Base-by-base conservation (phyloP, 2,888 invertebrate species). In the Ophion obscuratus region DNA sequence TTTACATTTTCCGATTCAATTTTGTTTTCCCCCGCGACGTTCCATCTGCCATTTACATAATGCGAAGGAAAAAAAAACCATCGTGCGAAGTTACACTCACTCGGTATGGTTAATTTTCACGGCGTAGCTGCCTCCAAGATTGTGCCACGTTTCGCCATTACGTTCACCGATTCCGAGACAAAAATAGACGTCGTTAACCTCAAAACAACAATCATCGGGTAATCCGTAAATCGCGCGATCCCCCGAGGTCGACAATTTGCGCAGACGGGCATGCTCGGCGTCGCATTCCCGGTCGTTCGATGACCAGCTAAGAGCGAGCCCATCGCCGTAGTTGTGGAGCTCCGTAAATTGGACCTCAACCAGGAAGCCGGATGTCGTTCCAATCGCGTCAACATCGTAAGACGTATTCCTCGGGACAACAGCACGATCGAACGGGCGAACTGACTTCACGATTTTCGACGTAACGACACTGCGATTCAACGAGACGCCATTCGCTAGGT, bases 161-260 rank as follows among this genome's bases (percentile, higher is more conserved):
- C 66, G 59, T 74, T 73, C 74, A 84, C 84, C 85, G 87, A 79
- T 87, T 87, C 86, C 87, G 88, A 89, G 88, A 88, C 93, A 93
- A 87, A 93, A 92, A 90, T 93, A 93, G 88, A 93, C 83, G 31
- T 64, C 88, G 74, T 89, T 90, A 91, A 91, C 89, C 89, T 91
- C 90, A 89, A 90, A 89, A 82, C 88, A 86, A 78, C 89, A 88
- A 79, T 86, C 61, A 62, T 86, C 81, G 31, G 77, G 79, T 64
- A 92, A 90, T 81, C 87, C 64, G 83, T 91, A 92, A 77, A 92
- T 84, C 68, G 88, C 91, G 24, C 87, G 87, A 82, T 87, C 79
- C 66, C 87, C 88, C 68, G 85, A 79, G 10, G 81, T 88, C 88
- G 86, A 89, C 79, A 90, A 77, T 61, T 83, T 83, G 24, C 83